phyloP scores from a whole-genome alignment of 2,888 invertebrate genomes.

The Sinhomidia bicolor region DNA sequence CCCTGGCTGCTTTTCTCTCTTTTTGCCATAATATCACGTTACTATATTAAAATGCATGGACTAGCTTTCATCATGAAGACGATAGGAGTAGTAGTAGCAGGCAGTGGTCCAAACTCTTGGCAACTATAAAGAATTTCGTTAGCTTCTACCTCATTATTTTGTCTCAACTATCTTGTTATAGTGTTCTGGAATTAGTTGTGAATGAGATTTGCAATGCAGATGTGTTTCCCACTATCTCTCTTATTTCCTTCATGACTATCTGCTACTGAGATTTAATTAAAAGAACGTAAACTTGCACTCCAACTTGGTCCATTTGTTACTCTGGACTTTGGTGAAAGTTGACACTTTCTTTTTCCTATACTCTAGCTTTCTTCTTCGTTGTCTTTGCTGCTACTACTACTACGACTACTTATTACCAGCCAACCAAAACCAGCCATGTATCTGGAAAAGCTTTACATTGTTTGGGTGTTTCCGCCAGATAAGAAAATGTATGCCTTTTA shows the following conservation, averaged over 20 bases:
- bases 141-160: conserved; percentile 58
- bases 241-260: conserved; percentile 71
- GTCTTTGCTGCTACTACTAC: too few species aligned
- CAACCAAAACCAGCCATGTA: conserved; percentile 29
- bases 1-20: too few species aligned
- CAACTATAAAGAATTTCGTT: conserved; percentile 24
- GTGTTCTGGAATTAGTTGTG: conserved; percentile 67
- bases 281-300: conserved; percentile 68
- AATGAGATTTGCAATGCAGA: conserved; percentile 74
- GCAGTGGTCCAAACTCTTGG: neutral
- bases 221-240: conserved; percentile 65
- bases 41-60: neutral
- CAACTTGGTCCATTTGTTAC: conserved; percentile 72
- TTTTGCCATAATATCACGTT: neutral
- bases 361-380: neutral
- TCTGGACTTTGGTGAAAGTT: conserved; percentile 68
- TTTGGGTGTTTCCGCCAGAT: conserved; percentile 71
- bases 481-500: conserved; percentile 64
- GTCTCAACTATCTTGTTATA: conserved; percentile 54
- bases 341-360: conserved; percentile 64
- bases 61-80: neutral
- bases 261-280: conserved; percentile 71
- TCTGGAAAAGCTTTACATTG: conserved; percentile 64
- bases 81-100: too few species aligned
- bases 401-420: conserved; percentile 41